A percentile compares a stretch with the other conserved stretches of the same genome.
Evolutionary conservation across 2,888 invertebrate genomes (phyloP).

Genomic region (Actias luna): DNA sequence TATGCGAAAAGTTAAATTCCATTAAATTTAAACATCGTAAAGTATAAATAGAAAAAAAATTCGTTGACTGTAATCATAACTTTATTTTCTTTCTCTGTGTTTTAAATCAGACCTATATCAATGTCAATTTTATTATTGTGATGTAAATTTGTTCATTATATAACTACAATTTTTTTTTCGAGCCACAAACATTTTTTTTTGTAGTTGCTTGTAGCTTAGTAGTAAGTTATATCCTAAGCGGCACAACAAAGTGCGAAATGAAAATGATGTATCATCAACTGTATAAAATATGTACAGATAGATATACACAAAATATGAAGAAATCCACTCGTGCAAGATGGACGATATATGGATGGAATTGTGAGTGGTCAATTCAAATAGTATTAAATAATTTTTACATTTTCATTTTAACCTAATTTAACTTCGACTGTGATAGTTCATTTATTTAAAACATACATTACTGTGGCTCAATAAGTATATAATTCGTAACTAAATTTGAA

Average conservation of each 20-base stretch:
- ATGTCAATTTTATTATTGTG: too few relatives aligned
- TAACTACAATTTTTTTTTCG: too few relatives aligned
- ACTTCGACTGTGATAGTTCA: background rate
- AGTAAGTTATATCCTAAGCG: background rate
- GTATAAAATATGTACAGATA: background rate
- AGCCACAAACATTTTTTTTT: too few relatives aligned
- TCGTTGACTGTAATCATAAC: too few relatives aligned
- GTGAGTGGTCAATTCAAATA: background rate
- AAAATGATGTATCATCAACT: background rate
- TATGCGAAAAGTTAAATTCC: too few relatives aligned
- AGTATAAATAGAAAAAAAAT: too few relatives aligned
- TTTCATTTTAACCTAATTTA: background rate
- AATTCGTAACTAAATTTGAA: background rate
- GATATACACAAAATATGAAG: background rate
- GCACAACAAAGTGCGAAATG: background rate
- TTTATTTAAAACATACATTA: background rate
- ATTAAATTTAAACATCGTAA: too few relatives aligned
- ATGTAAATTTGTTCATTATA: too few relatives aligned
- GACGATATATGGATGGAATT: conserved; percentile 21
- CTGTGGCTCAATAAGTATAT: background rate
- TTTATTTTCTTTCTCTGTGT: too few relatives aligned
- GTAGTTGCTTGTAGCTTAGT: background rate
- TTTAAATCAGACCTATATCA: too few relatives aligned
- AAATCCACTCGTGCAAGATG: conserved; percentile 19
- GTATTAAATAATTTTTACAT: background rate